A percentile compares a stretch with the other conserved stretches of the same genome.
Evolutionary conservation across 1,140 invertebrate species (phyloP).

Genomic region (Apis dorsata): DNA sequence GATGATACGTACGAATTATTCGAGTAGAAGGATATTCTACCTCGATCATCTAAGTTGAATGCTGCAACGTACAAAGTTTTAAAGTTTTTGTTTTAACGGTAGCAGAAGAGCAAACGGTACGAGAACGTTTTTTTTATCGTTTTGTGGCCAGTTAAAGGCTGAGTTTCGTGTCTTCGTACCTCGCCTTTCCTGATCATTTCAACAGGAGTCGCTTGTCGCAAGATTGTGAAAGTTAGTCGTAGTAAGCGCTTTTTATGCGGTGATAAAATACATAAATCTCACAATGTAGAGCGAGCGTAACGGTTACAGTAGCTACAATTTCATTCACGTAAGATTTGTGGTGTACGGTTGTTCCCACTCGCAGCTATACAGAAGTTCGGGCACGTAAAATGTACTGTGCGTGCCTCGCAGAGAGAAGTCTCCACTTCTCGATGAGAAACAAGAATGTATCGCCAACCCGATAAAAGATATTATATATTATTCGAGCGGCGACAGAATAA

Average conservation of each 20-base stretch:
- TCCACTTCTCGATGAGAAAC: too few species aligned
- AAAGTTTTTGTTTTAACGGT: neutral
- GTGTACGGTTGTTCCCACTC: neutral
- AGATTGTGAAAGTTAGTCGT: neutral
- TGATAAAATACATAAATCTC: neutral
- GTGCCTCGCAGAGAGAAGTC: neutral
- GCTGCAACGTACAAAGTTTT: neutral
- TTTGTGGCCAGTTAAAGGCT: neutral
- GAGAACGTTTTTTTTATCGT: neutral
- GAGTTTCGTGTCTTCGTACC: neutral
- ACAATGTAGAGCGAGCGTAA: neutral
- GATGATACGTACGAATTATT: too few species aligned
- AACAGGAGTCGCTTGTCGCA: neutral
- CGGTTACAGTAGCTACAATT: neutral
- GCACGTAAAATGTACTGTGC: accelerated
- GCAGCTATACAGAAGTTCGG: neutral
- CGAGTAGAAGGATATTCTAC: too few species aligned
- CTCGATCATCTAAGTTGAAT: too few species aligned
- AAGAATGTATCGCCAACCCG: too few species aligned
- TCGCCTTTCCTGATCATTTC: neutral
- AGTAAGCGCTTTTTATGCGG: neutral
- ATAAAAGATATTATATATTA: too few species aligned
- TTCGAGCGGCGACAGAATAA: too few species aligned
- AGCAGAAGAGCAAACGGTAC: neutral
- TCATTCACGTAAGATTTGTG: neutral